Evolutionary conservation across 2,888 invertebrate species (phyloP).

Genomic region (Melanotus villosus): DNA sequence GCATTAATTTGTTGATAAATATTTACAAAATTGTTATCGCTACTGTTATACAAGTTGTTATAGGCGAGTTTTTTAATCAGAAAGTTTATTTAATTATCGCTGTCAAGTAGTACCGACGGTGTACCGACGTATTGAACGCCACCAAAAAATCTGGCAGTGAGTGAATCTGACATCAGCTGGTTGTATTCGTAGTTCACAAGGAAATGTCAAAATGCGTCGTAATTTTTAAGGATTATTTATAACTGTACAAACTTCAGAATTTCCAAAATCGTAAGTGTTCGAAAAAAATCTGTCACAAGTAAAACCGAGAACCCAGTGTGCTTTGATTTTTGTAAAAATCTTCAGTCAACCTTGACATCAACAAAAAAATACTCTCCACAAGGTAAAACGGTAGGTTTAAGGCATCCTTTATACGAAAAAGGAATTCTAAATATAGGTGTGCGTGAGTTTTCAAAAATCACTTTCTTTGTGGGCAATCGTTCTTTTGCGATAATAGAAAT

Average conservation of each 20-base stretch:
- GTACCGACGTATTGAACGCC: not conserved
- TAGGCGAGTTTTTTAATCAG: too few relatives aligned
- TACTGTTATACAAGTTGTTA: too few relatives aligned
- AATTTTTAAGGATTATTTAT: conserved; percentile 40
- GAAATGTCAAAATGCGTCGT: conserved; percentile 52
- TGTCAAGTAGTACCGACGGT: too few relatives aligned
- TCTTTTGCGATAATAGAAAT: not conserved
- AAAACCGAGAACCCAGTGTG: not conserved
- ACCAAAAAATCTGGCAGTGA: not conserved
- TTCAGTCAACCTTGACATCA: conserved; percentile 39
- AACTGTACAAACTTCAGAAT: conserved; percentile 8
- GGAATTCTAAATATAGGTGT: conserved; percentile 34
- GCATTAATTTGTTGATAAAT: too few relatives aligned
- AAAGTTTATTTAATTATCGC: too few relatives aligned
- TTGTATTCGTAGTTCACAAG: not conserved
- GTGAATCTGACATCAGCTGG: conserved; percentile 23
- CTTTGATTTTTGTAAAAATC: conserved; percentile 3
- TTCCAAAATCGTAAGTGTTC: conserved; percentile 1
- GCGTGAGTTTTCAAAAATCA: conserved; percentile 22
- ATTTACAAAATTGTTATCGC: too few relatives aligned
- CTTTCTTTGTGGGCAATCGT: conserved; percentile 31
- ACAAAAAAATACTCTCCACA: conserved; percentile 33
- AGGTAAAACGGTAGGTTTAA: conserved; percentile 29
- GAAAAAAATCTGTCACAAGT: not conserved
- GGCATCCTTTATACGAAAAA: conserved; percentile 13